These are phyloP conservation scores for Pollicipes pollicipes DNA, from an alignment of 1,140 invertebrate species.

Conservation along the genomic window DNA sequence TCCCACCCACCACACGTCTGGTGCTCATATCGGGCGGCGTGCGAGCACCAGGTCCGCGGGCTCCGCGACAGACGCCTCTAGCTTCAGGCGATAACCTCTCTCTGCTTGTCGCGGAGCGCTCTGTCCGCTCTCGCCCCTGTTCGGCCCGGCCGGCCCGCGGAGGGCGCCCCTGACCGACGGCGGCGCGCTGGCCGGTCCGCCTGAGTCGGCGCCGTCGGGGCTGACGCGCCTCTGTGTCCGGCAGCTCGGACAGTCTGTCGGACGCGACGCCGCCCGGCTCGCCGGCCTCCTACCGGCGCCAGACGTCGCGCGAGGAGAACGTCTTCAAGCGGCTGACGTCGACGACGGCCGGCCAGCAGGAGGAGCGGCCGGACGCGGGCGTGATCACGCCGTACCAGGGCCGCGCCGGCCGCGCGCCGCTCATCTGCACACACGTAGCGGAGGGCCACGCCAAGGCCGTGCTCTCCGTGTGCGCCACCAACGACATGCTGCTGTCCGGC, in stretches of 20 bases:
- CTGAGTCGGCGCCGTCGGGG: constrained; percentile 14
- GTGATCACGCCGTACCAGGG: constrained; percentile 43
- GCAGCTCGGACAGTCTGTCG: not conserved
- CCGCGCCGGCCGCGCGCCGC: constrained; percentile 35
- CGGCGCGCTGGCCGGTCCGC: too few relatives aligned
- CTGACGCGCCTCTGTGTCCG: constrained; percentile 6
- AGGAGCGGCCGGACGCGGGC: constrained; percentile 39
- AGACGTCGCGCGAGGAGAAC: constrained; percentile 44
- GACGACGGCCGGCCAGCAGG: constrained; percentile 30
- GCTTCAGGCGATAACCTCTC: too few relatives aligned
- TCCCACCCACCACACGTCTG: too few relatives aligned
- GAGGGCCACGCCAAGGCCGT: constrained; percentile 70
- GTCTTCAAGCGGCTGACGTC: constrained; percentile 64
- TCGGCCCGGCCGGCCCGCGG: too few relatives aligned
- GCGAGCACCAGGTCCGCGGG: too few relatives aligned
- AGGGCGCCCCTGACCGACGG: too few relatives aligned
- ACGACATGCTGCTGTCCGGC: constrained; percentile 52
- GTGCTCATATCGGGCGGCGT: too few relatives aligned
- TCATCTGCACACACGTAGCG: constrained; percentile 57
- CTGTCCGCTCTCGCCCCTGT: too few relatives aligned
- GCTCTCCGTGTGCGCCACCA: constrained; percentile 50
- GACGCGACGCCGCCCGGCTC: constrained; percentile 33
- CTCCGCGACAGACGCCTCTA: too few relatives aligned
- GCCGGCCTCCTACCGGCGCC: constrained; percentile 40
- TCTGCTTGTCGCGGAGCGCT: too few relatives aligned